Evolutionary conservation across 2,888 invertebrate genomes (phyloP).

Genomic region (Cephus rjabovi): DNA sequence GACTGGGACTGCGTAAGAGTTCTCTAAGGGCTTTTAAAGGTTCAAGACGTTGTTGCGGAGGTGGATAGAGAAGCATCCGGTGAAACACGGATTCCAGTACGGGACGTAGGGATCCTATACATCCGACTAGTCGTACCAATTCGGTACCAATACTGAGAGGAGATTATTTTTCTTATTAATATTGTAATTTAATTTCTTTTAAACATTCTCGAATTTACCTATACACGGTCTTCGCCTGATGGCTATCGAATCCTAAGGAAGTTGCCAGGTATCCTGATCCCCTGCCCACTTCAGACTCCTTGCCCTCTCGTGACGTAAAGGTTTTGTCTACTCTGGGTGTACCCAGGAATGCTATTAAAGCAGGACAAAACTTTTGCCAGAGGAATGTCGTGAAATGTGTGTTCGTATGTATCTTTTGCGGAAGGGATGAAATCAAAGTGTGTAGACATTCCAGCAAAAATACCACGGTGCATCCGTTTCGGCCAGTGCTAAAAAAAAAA

Average conservation of each 20-base stretch:
- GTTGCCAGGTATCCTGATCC: conserved; percentile 79
- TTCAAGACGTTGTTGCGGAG: conserved; percentile 86
- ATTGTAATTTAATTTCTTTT: background rate
- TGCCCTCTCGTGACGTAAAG: conserved; percentile 75
- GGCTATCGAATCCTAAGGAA: conserved; percentile 82
- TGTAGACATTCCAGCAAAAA: conserved; percentile 89
- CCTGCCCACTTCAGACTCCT: conserved; percentile 69
- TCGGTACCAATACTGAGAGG: conserved; percentile 85
- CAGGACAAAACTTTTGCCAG: conserved; percentile 94
- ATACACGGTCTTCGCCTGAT: conserved; percentile 91
- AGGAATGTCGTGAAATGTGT: conserved; percentile 88
- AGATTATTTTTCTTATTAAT: conserved; percentile 8
- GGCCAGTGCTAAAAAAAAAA: conserved; percentile 54
- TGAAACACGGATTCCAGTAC: conserved; percentile 94
- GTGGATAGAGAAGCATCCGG: conserved; percentile 90
- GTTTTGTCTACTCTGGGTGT: conserved; percentile 88
- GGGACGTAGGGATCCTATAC: conserved; percentile 87
- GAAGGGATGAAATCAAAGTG: conserved; percentile 85
- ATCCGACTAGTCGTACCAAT: conserved; percentile 87
- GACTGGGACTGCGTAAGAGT: conserved; percentile 81
- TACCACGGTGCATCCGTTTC: conserved; percentile 75
- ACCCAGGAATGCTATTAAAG: conserved; percentile 87
- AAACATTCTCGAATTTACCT: conserved; percentile 68
- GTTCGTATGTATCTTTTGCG: conserved; percentile 85
- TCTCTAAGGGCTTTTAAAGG: conserved; percentile 87